Evolutionary conservation across 2,888 invertebrate species (phyloP).

Genomic region (Tetranychus truncatus): DNA sequence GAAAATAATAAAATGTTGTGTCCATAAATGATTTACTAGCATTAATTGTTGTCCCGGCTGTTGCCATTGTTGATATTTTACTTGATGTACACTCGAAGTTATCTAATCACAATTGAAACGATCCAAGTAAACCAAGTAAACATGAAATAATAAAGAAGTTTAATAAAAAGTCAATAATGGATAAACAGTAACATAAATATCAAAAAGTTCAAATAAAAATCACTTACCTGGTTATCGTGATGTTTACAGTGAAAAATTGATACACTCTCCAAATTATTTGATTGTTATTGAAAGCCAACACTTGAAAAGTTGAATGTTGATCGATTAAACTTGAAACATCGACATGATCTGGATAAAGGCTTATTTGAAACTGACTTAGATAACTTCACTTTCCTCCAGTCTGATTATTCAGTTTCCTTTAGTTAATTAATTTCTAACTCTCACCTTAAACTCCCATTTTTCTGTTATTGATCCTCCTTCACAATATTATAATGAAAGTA

Average conservation of each 20-base stretch:
- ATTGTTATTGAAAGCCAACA: background rate
- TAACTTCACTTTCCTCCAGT: background rate
- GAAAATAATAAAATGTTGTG: conserved; percentile 7
- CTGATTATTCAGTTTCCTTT: background rate
- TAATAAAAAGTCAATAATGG: too few relatives aligned
- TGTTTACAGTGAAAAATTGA: too few relatives aligned
- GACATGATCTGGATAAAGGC: background rate
- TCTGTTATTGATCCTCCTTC: background rate
- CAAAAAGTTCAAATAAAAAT: too few relatives aligned
- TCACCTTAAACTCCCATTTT: background rate
- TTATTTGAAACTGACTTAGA: background rate
- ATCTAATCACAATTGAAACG: too few relatives aligned
- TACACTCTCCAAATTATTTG: too few relatives aligned
- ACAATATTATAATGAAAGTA: background rate
- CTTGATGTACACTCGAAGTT: too few relatives aligned
- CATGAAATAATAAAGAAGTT: too few relatives aligned
- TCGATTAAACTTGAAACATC: background rate
- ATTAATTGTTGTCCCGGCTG: background rate
- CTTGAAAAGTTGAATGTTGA: background rate
- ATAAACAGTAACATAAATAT: too few relatives aligned
- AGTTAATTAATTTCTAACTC: background rate
- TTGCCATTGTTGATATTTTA: background rate
- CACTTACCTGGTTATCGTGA: too few relatives aligned
- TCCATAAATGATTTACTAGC: conserved; percentile 6
- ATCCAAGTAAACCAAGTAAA: too few relatives aligned